These are phyloP conservation scores for Coelogynopora nodosa DNA, from an alignment of 2,888 invertebrate genomes.

Conservation along the genomic window DNA sequence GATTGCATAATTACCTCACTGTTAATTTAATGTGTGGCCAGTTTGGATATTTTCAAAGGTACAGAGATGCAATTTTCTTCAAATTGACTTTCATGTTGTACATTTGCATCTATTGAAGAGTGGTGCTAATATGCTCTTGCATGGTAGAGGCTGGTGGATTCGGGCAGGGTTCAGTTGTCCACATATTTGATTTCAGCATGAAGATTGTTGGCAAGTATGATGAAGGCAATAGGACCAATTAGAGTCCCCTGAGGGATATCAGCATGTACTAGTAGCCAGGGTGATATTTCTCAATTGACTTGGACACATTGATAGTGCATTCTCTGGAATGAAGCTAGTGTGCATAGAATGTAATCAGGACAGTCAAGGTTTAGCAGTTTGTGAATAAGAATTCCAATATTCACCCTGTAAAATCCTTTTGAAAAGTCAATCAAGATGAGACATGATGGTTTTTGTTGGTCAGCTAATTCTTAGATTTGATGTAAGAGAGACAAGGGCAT, in stretches of 20 bases:
- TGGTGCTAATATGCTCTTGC: no score
- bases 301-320: neutral
- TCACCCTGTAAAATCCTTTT: neutral
- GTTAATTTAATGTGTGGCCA: neutral
- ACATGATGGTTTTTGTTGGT: no score
- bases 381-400: neutral
- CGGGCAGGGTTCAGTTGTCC: neutral
- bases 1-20: neutral
- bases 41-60: neutral
- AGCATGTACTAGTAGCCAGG: no score
- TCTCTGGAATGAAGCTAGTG: neutral
- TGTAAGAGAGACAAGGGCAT: no score
- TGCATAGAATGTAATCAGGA: neutral
- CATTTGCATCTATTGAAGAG: no score
- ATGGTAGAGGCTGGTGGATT: no score
- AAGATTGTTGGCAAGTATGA: neutral
- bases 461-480: no score
- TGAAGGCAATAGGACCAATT: neutral
- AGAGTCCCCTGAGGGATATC: neutral
- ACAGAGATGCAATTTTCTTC: neutral
- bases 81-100: neutral
- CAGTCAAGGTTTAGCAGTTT: neutral
- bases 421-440: no score
- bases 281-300: no score
- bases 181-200: neutral